Conservation (phyloP, 2,797 vertebrate genomes). For the Gallinago solitaria region DNA sequence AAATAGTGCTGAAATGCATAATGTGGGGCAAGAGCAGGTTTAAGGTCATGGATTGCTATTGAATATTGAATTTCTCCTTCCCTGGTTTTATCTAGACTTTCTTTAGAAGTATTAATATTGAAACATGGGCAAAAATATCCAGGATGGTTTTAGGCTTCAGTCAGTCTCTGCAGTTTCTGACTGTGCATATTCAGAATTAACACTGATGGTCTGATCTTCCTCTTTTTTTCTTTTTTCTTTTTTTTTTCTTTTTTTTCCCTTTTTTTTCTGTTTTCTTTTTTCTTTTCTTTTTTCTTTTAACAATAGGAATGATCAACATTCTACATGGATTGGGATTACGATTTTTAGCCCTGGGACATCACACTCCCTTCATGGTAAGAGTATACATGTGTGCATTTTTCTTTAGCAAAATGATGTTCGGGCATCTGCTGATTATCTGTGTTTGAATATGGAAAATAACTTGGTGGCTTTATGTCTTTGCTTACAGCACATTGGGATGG, state of each 20-base stretch:
- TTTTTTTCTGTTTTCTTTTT: neutral
- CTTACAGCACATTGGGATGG: slow-evolving; percentile 96
- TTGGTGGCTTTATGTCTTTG: slow-evolving; percentile 12
- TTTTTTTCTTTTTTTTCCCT: neutral
- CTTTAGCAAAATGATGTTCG: neutral
- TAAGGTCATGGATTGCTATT: neutral
- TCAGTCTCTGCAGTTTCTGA: neutral
- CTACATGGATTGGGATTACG: slow-evolving; percentile 95
- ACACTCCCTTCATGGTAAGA: slow-evolving; percentile 96
- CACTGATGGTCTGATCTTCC: neutral
- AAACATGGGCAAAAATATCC: neutral
- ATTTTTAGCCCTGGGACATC: slow-evolving; percentile 93
- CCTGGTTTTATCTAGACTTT: neutral
- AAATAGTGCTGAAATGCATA: neutral
- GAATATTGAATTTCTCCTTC: neutral
- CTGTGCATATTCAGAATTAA: neutral
- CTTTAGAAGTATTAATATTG: neutral
- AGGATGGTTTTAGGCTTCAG: neutral
- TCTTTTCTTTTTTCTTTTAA: neutral
- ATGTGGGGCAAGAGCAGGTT: neutral
- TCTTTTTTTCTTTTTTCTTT: neutral
- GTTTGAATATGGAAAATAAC: neutral
- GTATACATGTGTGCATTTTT: neutral
- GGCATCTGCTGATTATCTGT: neutral
- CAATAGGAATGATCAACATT: slow-evolving; percentile 96